These are phyloP conservation scores for Plectrocnemia conspersa DNA, from an alignment of 1,140 invertebrate genomes.

Conservation along the genomic window DNA sequence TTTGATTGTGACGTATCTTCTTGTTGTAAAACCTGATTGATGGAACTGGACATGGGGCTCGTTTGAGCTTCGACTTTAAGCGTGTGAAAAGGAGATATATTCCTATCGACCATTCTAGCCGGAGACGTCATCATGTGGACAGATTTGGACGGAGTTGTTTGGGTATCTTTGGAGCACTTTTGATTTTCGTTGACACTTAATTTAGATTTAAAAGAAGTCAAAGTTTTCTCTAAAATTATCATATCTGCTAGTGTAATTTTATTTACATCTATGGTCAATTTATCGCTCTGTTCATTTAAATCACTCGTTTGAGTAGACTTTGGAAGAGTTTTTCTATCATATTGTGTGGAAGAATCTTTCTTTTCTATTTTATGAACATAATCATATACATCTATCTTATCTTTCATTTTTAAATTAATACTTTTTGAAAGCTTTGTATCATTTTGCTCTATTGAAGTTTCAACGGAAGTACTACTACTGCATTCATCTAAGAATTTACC, in stretches of 20 bases:
- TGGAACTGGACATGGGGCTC: conserved; percentile 38
- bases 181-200: conserved; percentile 21
- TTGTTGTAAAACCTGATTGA: conserved; percentile 34
- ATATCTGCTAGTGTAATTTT: not conserved
- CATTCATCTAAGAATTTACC: no score
- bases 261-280: no score
- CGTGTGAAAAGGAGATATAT: conserved; percentile 45
- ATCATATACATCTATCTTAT: no score
- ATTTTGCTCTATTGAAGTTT: no score
- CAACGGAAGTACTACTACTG: no score
- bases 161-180: conserved; percentile 42
- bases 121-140: conserved; percentile 44
- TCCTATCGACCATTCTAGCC: conserved; percentile 43
- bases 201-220: conserved; percentile 20
- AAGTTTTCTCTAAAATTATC: not conserved
- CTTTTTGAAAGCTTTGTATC: no score
- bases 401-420: no score
- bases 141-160: conserved; percentile 45
- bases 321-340: no score
- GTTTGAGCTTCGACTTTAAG: conserved; percentile 42
- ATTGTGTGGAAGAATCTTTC: no score
- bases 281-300: no score
- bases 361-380: no score
- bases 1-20: conserved; percentile 35
- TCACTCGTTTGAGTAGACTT: no score